Evolutionary conservation across 1,140 invertebrate genomes (phyloP), one percentile per base, ranked within the genome.

Genomic region (Cotesia chilonis): DNA sequence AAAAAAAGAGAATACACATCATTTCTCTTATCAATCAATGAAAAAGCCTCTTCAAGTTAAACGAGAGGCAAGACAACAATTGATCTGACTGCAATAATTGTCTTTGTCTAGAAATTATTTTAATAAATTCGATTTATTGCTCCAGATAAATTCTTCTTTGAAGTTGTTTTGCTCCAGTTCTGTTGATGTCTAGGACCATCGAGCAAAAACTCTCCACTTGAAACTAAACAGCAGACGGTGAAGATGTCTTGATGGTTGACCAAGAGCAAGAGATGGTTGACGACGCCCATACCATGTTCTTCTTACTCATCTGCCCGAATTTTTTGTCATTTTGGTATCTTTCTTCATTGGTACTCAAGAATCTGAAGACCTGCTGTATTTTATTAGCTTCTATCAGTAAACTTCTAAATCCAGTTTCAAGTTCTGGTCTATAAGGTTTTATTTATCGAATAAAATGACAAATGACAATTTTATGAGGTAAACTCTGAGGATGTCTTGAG

Each of bases 111-210:
- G 28, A 28, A 28, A 1, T 28, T 28, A 3, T 28, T 28, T 28
- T 2, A 3, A 28, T 28, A 28, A 28, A 28, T 28, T 28, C 28
- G 28, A 28, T 28, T 28, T 28, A 28, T 28, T 28, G 28, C 28
- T 28, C 28, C 28, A 28, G 28, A 28, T 28, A 61, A 69, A 69
- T 59, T 37, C 54, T 17, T 41, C 38, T 35, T 69, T 52, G 28
- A 28, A 28, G 28, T 78, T 77, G 76, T 81, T 77, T 77, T 77
- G 76, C 75, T 78, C 77, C 72, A 81, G 71, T 81, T 78, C 63
- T 72, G 68, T 68, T 47, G 41, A 47, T 65, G 68, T 74, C 65
- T 63, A 77, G 75, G 71, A 74, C 73, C 77, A 72, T 77, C 75
- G 71, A 77, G 74, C 70, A 1, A 65, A 70, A 52, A 51, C 61